Percentiles rank a stretch among this genome's conserved stretches.
phyloP scores from a whole-genome alignment of 2,888 invertebrate genomes.

The Neoitamus cyanurus region DNA sequence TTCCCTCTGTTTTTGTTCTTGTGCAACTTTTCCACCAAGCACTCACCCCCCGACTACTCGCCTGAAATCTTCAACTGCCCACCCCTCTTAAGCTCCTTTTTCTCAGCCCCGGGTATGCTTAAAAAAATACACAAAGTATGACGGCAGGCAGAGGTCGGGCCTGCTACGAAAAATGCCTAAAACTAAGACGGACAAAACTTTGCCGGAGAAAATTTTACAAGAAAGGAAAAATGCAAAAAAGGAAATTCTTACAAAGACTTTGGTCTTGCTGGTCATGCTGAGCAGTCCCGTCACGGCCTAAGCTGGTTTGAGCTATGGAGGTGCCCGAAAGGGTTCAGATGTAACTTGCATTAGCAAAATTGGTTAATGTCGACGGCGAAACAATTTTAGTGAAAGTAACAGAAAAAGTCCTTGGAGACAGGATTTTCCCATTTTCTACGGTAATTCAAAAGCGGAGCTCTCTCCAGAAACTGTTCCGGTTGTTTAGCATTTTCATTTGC shows the following conservation, averaged over 20 bases:
- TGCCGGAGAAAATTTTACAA: conserved; percentile 27
- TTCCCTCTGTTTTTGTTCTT: conserved; percentile 36
- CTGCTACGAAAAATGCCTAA: conserved; percentile 22
- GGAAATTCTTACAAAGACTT: conserved; percentile 20
- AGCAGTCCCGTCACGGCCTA: conserved; percentile 9
- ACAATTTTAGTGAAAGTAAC: conserved; percentile 25
- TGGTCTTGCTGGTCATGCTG: conserved; percentile 46
- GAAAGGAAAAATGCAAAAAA: conserved; percentile 13
- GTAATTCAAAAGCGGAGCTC: neutral
- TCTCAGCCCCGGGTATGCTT: conserved; percentile 46
- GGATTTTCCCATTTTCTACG: conserved; percentile 22
- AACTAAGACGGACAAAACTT: conserved; percentile 42
- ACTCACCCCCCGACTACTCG: neutral
- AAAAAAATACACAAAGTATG: conserved; percentile 47
- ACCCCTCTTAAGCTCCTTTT: conserved; percentile 22
- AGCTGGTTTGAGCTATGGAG: conserved; percentile 25
- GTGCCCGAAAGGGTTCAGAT: conserved; percentile 45
- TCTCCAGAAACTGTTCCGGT: neutral
- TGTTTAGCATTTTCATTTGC: conserved; percentile 1
- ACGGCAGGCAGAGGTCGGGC: neutral
- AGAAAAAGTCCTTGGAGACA: conserved; percentile 33
- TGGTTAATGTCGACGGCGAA: conserved; percentile 33
- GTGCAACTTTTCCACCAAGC: conserved; percentile 29
- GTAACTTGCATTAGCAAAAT: conserved; percentile 32
- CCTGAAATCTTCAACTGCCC: neutral